Percentiles rank a stretch among this genome's conserved stretches.
Evolutionary conservation across 1,140 invertebrate species (phyloP).

Genomic region (Drosophila lini): DNA sequence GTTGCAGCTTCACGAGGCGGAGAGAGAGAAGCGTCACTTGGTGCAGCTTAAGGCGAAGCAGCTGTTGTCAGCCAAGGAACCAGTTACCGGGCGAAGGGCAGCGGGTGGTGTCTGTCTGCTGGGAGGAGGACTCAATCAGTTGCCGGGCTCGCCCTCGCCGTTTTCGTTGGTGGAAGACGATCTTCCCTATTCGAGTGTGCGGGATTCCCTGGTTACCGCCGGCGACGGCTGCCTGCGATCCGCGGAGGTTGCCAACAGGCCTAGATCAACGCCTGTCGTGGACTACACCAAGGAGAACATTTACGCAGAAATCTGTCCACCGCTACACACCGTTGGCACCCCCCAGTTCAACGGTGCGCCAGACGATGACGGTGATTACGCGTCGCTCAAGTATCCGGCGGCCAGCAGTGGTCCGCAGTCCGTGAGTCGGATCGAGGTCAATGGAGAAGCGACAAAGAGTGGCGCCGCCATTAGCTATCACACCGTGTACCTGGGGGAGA

Average conservation of each 20-base stretch:
- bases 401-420: constrained; percentile 60
- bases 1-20: constrained; percentile 70
- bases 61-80: constrained; percentile 49
- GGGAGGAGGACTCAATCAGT: constrained; percentile 45
- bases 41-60: constrained; percentile 60
- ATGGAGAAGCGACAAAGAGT: constrained; percentile 54
- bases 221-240: constrained; percentile 48
- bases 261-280: constrained; percentile 17
- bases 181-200: constrained; percentile 80
- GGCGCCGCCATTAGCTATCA: constrained; percentile 77
- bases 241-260: constrained; percentile 9
- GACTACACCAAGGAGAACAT: constrained; percentile 86
- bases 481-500: constrained; percentile 76
- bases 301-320: constrained; percentile 87
- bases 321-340: constrained; percentile 63
- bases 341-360: constrained; percentile 56
- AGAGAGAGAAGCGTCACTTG: constrained; percentile 64
- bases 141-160: constrained; percentile 46
- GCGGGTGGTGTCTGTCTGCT: constrained; percentile 75
- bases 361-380: constrained; percentile 73
- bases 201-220: constrained; percentile 74
- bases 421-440: constrained; percentile 78
- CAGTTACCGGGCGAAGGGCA: constrained; percentile 70
- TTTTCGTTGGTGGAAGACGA: constrained; percentile 74
- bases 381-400: constrained; percentile 71